These are phyloP conservation scores for Procapra przewalskii DNA, from an alignment of 2,113 vertebrate species.

Conservation along the genomic window DNA sequence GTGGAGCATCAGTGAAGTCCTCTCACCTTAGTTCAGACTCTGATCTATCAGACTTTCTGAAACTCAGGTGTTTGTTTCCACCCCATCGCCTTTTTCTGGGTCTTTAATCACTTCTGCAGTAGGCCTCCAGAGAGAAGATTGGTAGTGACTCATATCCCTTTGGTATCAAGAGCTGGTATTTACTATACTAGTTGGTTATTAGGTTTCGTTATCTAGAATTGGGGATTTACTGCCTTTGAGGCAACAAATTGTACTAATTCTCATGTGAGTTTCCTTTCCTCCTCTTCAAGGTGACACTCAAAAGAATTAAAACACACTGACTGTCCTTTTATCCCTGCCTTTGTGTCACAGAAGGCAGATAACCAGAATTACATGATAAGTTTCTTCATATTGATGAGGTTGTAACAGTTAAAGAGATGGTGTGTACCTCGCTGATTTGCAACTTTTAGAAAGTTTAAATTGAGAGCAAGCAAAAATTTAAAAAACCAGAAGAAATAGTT, in stretches of 20 bases:
- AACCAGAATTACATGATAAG: not conserved
- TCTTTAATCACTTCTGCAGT: constrained; percentile 26
- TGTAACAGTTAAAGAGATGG: not conserved
- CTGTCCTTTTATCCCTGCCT: not conserved
- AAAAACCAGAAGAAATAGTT: constrained; percentile 29
- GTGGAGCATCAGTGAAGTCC: not conserved
- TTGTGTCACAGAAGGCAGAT: not conserved
- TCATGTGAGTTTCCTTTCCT: constrained; percentile 7
- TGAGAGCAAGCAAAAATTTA: not conserved
- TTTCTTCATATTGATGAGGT: constrained; percentile 30
- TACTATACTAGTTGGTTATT: not conserved
- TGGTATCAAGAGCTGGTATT: constrained; percentile 5
- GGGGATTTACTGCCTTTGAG: constrained; percentile 10
- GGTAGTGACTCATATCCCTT: not conserved
- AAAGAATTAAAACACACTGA: constrained; percentile 4
- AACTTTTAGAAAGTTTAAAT: constrained; percentile 4
- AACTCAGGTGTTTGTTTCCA: constrained; percentile 33
- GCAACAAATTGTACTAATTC: not conserved
- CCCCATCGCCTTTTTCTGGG: not conserved
- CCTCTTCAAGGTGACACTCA: not conserved
- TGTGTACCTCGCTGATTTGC: not conserved
- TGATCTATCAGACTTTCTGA: constrained; percentile 8
- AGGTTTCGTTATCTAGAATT: constrained; percentile 21
- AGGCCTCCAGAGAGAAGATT: not conserved
- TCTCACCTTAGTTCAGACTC: not conserved